A percentile compares a stretch with the other conserved stretches of the same genome.
Evolutionary conservation across 2,888 invertebrate species (phyloP).

Genomic region (Pantelozetes paolii): DNA sequence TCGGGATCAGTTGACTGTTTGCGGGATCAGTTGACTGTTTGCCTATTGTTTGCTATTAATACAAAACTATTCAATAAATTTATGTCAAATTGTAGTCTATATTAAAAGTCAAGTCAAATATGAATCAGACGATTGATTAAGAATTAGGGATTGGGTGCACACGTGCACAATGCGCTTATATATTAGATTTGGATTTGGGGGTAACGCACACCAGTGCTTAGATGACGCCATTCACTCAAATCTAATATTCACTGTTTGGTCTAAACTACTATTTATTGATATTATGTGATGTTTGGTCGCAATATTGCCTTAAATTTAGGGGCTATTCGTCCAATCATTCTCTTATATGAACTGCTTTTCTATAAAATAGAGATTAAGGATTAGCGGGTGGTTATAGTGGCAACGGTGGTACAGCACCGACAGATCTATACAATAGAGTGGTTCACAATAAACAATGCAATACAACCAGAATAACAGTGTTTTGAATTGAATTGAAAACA

Average conservation of each 20-base stretch:
- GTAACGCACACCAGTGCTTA: not conserved
- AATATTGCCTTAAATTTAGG: constrained; percentile 15
- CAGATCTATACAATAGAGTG: too few relatives aligned
- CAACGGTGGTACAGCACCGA: too few relatives aligned
- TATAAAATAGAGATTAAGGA: constrained; percentile 18
- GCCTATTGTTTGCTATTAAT: not conserved
- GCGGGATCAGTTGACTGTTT: not conserved
- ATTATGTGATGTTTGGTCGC: not conserved
- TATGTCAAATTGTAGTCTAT: not conserved
- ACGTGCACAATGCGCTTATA: not conserved
- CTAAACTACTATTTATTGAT: not conserved
- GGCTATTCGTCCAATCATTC: not conserved
- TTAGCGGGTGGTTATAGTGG: not conserved
- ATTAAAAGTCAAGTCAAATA: constrained; percentile 11
- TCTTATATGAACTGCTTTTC: constrained; percentile 1
- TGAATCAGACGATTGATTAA: constrained; percentile 25
- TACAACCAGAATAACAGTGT: too few relatives aligned
- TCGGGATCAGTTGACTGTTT: too few relatives aligned
- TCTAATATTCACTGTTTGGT: not conserved
- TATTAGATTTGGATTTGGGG: not conserved
- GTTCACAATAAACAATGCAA: too few relatives aligned
- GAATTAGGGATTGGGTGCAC: constrained; percentile 4
- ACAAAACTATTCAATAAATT: not conserved
- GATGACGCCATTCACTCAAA: not conserved
- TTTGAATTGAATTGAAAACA: too few relatives aligned